Evolutionary conservation across 2,113 vertebrate species (phyloP).

Genomic region (Phalacrocorax carbo): DNA sequence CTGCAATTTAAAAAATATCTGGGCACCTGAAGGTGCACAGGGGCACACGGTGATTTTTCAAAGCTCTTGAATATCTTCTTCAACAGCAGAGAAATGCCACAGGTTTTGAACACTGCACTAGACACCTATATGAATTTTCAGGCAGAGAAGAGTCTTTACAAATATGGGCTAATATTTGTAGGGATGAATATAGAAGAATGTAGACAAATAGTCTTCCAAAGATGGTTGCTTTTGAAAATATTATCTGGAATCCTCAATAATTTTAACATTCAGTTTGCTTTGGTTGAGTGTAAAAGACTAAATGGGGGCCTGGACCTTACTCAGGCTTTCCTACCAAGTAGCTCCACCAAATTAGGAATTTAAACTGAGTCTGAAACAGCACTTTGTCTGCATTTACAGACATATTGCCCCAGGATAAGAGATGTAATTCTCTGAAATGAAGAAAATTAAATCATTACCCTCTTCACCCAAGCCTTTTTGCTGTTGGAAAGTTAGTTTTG

Average conservation of each 20-base stretch:
- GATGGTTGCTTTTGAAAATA: not conserved
- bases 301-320: not conserved
- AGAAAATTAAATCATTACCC: conserved; percentile 71
- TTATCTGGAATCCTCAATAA: not conserved
- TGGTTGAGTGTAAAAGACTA: not conserved
- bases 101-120: fast-evolving
- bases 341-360: conserved; percentile 61
- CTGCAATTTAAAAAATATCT: not conserved
- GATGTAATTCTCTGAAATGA: conserved; percentile 67
- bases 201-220: not conserved
- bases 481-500: conserved; percentile 69
- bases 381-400: conserved; percentile 67
- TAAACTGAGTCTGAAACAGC: conserved; percentile 59
- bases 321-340: conserved; percentile 1
- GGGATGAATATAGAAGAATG: not conserved
- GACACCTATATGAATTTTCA: not conserved
- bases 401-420: conserved; percentile 66
- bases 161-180: not conserved
- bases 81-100: not conserved
- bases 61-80: not conserved
- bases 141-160: not conserved
- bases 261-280: not conserved
- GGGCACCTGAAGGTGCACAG: not conserved
- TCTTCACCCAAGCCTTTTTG: conserved; percentile 64
- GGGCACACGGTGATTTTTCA: not conserved